A percentile compares a stretch with the other conserved stretches of the same genome.
These are phyloP conservation scores for Emydura subglobosa DNA, from an alignment of 2,113 vertebrate species.

Conservation along the genomic window DNA sequence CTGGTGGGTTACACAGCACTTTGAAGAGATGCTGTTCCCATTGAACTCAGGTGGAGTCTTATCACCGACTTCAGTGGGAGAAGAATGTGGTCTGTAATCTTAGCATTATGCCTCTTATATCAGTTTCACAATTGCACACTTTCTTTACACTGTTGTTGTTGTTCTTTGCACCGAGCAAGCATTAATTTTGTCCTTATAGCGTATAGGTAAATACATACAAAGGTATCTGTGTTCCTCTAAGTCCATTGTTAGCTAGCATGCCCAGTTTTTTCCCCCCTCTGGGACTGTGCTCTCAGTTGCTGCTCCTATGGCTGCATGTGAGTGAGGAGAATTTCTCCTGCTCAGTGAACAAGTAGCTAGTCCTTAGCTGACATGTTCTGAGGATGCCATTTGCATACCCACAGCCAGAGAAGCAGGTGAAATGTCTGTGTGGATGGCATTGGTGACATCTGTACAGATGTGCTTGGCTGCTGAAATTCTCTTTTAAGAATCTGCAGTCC, in stretches of 20 bases:
- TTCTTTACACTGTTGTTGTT: background rate
- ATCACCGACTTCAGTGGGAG: rapidly evolving
- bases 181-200: rapidly evolving
- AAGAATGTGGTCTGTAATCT: rapidly evolving
- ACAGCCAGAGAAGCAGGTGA: slow-evolving; percentile 75
- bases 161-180: background rate
- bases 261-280: slow-evolving; percentile 68
- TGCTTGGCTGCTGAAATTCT: slow-evolving; percentile 56
- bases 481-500: slow-evolving; percentile 44
- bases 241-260: slow-evolving; percentile 47
- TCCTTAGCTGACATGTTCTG: slow-evolving; percentile 71
- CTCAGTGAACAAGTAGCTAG: slow-evolving; percentile 50
- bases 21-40: background rate
- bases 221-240: slow-evolving; percentile 67
- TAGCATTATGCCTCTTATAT: background rate
- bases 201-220: slow-evolving; percentile 7
- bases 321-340: slow-evolving; percentile 73
- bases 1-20: rapidly evolving
- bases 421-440: slow-evolving; percentile 30
- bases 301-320: slow-evolving; percentile 55
- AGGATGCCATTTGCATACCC: slow-evolving; percentile 54
- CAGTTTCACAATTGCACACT: background rate
- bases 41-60: background rate
- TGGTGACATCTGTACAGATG: slow-evolving; percentile 76
- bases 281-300: slow-evolving; percentile 73